Evolutionary conservation across 2,113 vertebrate genomes (phyloP).

Genomic region (Gnathonemus echidnorhynchus): DNA sequence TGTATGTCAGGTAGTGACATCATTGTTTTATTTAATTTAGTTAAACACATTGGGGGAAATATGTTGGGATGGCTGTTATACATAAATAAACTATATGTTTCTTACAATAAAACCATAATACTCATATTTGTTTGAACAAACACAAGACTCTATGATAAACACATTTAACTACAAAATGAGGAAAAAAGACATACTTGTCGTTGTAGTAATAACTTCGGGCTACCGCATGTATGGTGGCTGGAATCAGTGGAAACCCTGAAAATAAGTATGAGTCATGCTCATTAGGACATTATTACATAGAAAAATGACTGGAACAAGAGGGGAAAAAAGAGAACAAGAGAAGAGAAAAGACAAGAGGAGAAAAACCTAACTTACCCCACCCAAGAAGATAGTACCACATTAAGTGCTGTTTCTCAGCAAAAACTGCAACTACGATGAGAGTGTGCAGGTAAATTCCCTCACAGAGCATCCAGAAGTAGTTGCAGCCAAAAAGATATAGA

Average conservation of each 20-base stretch:
- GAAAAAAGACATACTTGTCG: slow-evolving; percentile 77
- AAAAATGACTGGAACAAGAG: background rate
- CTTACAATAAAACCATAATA: background rate
- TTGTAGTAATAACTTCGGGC: slow-evolving; percentile 91
- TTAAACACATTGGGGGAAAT: background rate
- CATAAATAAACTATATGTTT: background rate
- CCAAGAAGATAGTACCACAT: slow-evolving; percentile 97
- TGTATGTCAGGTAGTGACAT: background rate
- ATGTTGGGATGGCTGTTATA: background rate
- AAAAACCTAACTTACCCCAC: slow-evolving; percentile 75
- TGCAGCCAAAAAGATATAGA: slow-evolving; percentile 88
- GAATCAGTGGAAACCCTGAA: slow-evolving; percentile 90
- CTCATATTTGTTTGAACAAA: background rate
- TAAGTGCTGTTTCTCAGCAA: slow-evolving; percentile 92
- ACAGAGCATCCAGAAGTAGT: slow-evolving; percentile 99
- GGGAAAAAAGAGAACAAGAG: too few relatives aligned
- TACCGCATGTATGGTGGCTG: slow-evolving; percentile 83
- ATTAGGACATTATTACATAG: background rate
- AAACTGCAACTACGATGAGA: slow-evolving; percentile 94
- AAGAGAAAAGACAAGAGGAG: background rate
- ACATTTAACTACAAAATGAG: background rate
- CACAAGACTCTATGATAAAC: background rate
- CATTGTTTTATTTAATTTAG: background rate
- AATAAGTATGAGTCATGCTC: background rate
- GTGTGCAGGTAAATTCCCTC: slow-evolving; percentile 97